Conservation (phyloP, 2,888 invertebrate species). For the Pteria penguin region DNA sequence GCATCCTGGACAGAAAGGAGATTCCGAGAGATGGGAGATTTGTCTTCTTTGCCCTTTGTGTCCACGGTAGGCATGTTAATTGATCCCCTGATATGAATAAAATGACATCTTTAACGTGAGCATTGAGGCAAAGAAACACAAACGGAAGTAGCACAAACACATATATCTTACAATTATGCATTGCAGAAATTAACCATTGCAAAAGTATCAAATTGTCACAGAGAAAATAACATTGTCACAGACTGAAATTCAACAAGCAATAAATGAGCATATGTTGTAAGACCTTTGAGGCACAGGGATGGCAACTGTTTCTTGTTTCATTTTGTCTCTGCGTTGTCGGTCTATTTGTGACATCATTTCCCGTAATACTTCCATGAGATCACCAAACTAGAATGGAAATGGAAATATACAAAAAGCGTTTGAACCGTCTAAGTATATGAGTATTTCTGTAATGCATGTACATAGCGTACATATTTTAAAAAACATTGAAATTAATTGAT, state of each 20-base stretch:
- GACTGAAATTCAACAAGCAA: too few species aligned
- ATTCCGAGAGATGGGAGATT: slow-evolving; percentile 11
- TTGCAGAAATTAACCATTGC: too few species aligned
- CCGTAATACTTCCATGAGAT: slow-evolving; percentile 90
- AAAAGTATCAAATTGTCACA: too few species aligned
- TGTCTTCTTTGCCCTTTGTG: slow-evolving; percentile 40
- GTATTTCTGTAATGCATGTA: too few species aligned
- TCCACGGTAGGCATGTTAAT: slow-evolving; percentile 66
- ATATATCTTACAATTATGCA: too few species aligned
- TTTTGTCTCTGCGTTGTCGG: slow-evolving; percentile 91
- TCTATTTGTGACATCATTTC: slow-evolving; percentile 88
- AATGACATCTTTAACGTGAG: neutral
- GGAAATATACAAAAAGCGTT: slow-evolving; percentile 5
- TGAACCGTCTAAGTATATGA: neutral
- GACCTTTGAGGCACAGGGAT: slow-evolving; percentile 67
- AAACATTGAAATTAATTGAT: too few species aligned
- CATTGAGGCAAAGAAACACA: too few species aligned
- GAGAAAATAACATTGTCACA: too few species aligned
- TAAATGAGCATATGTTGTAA: too few species aligned
- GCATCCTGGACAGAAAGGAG: slow-evolving; percentile 56
- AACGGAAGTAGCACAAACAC: too few species aligned
- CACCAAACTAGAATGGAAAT: slow-evolving; percentile 82
- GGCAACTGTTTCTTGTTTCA: slow-evolving; percentile 86
- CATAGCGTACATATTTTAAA: too few species aligned
- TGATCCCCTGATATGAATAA: slow-evolving; percentile 58